phyloP scores from a whole-genome alignment of 2,797 vertebrate genomes.

The Esox masquinongy region DNA sequence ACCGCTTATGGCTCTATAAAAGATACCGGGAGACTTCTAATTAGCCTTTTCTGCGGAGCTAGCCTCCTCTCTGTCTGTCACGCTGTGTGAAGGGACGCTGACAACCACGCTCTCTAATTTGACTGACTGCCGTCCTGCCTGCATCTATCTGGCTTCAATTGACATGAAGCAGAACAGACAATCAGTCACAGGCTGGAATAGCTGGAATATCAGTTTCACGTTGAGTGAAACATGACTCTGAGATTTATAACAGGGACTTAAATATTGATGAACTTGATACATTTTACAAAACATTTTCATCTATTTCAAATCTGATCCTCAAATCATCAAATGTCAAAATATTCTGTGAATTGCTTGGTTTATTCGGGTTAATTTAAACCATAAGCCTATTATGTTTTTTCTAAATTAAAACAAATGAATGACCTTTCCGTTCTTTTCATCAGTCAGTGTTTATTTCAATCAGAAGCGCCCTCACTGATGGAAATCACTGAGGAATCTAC shows the following conservation, averaged over 20 bases:
- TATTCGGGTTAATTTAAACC: too few relatives aligned
- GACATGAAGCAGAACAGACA: slow-evolving; percentile 9
- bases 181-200: not conserved
- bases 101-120: slow-evolving; percentile 50
- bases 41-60: slow-evolving; percentile 40
- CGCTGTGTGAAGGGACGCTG: slow-evolving; percentile 16
- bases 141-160: slow-evolving; percentile 26
- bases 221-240: not conserved
- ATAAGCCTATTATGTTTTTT: not conserved
- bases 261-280: not conserved
- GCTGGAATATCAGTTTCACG: not conserved
- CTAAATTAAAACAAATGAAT: slow-evolving; percentile 1
- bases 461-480: slow-evolving; percentile 21
- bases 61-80: slow-evolving; percentile 22
- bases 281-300: not conserved
- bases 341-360: not conserved
- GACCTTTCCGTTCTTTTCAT: slow-evolving; percentile 11
- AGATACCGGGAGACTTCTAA: slow-evolving; percentile 55
- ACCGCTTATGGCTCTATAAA: slow-evolving; percentile 57
- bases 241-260: not conserved
- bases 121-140: not conserved
- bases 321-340: not conserved
- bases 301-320: not conserved
- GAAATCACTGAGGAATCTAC: slow-evolving; percentile 22
- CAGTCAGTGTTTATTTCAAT: slow-evolving; percentile 35